Conservation (phyloP, 53 echinoderm and acorn worm species). For the Mesocentrotus franciscanus region DNA sequence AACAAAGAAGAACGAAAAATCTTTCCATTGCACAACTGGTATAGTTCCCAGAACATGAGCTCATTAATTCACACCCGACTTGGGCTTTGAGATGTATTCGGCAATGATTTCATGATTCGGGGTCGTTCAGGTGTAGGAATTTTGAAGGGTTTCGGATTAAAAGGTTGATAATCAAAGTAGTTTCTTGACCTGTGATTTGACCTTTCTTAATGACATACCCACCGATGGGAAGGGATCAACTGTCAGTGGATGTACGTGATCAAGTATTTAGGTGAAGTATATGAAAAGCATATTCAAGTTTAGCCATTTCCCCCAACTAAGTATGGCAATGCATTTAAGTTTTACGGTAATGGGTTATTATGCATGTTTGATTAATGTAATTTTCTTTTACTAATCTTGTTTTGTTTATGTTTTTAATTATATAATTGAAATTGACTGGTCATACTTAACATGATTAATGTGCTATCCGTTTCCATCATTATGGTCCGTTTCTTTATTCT, state of each 20-base stretch:
- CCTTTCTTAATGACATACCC: constrained; percentile 4
- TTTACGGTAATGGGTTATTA: neutral
- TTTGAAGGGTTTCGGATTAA: constrained; percentile 43
- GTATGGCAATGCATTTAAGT: no score
- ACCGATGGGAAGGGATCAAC: neutral
- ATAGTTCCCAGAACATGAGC: constrained; percentile 19
- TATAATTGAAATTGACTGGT: no score
- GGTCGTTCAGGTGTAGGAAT: neutral
- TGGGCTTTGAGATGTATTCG: neutral
- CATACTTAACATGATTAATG: no score
- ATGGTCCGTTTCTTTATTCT: no score
- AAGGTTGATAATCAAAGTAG: constrained; percentile 19
- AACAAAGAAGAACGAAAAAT: neutral
- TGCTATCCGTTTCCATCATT: no score
- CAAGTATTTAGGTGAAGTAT: neutral
- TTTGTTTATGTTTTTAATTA: no score
- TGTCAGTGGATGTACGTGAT: neutral
- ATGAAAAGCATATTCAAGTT: neutral
- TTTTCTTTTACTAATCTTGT: no score
- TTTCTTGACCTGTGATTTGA: constrained; percentile 36
- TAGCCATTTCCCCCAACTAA: no score
- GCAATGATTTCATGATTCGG: neutral
- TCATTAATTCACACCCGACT: neutral
- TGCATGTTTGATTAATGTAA: neutral
- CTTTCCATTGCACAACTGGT: neutral